A percentile compares a stretch with the other conserved stretches of the same genome.
Conservation (phyloP, 2,888 invertebrate genomes). For the Halictus ligatus region DNA sequence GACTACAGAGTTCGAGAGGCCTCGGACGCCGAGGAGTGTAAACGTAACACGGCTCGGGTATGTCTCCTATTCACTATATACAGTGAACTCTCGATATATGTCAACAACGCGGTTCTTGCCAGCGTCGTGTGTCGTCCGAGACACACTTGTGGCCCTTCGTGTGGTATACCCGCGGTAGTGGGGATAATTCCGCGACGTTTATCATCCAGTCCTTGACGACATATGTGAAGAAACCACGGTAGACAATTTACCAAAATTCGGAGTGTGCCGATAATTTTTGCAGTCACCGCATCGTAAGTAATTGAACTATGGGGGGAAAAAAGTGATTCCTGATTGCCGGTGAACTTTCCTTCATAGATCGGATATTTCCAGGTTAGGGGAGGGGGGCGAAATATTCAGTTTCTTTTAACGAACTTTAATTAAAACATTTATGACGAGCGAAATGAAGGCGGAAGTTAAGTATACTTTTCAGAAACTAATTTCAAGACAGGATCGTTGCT, state of each 20-base stretch:
- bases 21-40: too few relatives aligned
- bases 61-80: too few relatives aligned
- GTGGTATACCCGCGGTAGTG: too few relatives aligned
- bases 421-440: conserved; percentile 25
- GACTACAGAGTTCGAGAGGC: too few relatives aligned
- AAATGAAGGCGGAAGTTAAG: conserved; percentile 12
- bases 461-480: conserved; percentile 33
- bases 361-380: not conserved
- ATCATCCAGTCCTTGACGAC: too few relatives aligned
- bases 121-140: too few relatives aligned
- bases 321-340: not conserved
- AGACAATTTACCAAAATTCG: not conserved
- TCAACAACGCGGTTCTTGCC: too few relatives aligned
- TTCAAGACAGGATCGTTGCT: conserved; percentile 19
- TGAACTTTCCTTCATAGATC: not conserved
- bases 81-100: too few relatives aligned
- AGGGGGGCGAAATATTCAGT: conserved; percentile 10
- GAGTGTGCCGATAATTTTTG: not conserved
- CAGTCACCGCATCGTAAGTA: not conserved
- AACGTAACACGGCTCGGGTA: too few relatives aligned
- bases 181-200: too few relatives aligned
- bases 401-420: conserved; percentile 41
- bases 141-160: too few relatives aligned
- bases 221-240: too few relatives aligned
- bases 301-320: not conserved